Conservation (phyloP, 2,113 vertebrate species). For the Martes martes region DNA sequence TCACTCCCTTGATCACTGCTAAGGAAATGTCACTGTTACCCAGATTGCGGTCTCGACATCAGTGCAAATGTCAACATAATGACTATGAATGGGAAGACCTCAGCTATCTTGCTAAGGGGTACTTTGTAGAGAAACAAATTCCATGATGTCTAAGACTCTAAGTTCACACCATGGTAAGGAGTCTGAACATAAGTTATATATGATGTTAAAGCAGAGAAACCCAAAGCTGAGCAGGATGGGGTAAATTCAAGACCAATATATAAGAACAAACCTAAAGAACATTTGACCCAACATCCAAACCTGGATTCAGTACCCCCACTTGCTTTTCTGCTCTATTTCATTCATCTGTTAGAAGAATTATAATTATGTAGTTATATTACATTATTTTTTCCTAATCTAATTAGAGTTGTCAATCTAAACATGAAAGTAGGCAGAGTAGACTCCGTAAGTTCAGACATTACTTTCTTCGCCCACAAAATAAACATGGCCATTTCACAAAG, state of each 20-base stretch:
- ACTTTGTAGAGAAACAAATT: background rate
- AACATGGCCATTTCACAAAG: background rate
- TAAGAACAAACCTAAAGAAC: background rate
- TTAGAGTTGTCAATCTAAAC: background rate
- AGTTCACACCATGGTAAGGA: background rate
- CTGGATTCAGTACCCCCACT: background rate
- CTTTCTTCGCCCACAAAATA: background rate
- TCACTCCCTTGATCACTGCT: background rate
- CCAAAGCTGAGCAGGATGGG: background rate
- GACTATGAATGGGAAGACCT: background rate
- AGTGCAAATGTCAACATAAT: background rate
- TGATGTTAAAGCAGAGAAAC: background rate
- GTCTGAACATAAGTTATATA: background rate
- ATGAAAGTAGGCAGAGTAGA: background rate
- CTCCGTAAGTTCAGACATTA: background rate
- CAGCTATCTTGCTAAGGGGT: background rate
- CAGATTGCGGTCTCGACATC: background rate
- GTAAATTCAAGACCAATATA: background rate
- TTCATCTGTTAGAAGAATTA: background rate
- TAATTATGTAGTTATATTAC: background rate
- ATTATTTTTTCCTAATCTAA: slow-evolving; percentile 41
- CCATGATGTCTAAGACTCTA: background rate
- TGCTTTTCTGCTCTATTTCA: background rate
- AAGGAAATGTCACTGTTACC: background rate
- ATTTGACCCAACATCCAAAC: background rate